These are phyloP conservation scores for Drosophila anomalata DNA, from an alignment of 2,888 invertebrate genomes.

Conservation along the genomic window DNA sequence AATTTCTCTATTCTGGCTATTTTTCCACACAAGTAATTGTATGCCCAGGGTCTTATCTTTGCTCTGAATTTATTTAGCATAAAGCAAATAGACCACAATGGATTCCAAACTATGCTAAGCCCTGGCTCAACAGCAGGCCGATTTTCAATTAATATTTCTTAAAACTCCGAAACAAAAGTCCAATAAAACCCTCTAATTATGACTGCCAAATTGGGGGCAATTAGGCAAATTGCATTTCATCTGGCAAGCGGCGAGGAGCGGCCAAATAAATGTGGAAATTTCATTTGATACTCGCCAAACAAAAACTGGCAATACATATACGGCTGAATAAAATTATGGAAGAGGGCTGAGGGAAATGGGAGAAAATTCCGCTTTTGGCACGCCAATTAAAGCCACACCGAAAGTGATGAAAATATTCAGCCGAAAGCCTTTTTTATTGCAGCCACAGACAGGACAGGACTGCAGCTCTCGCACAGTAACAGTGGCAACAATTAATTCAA, in stretches of 20 bases:
- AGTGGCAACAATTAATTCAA: conserved; percentile 55
- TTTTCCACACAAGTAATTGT: conserved; percentile 2
- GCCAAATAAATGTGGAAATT: conserved; percentile 27
- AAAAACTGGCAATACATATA: conserved; percentile 20
- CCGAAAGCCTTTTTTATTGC: conserved; percentile 46
- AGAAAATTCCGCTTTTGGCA: neutral
- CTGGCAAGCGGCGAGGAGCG: neutral
- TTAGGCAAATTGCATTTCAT: conserved; percentile 39
- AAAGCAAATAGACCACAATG: neutral
- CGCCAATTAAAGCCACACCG: conserved; percentile 32
- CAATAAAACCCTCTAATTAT: conserved; percentile 41
- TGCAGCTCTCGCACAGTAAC: conserved; percentile 2
- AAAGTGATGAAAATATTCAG: conserved; percentile 29
- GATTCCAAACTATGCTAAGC: neutral
- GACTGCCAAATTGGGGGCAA: conserved; percentile 45
- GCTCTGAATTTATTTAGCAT: conserved; percentile 3
- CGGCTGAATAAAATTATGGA: conserved; percentile 46
- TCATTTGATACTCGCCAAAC: conserved; percentile 14
- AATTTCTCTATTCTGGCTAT: neutral
- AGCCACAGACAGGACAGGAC: conserved; percentile 24
- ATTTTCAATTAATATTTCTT: conserved; percentile 42
- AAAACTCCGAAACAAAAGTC: conserved; percentile 9
- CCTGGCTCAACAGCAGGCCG: conserved; percentile 9
- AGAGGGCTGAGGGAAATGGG: conserved; percentile 6
- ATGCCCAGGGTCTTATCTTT: conserved; percentile 1